Evolutionary conservation across 2,888 invertebrate species (phyloP).

Genomic region (Norana najaformis): DNA sequence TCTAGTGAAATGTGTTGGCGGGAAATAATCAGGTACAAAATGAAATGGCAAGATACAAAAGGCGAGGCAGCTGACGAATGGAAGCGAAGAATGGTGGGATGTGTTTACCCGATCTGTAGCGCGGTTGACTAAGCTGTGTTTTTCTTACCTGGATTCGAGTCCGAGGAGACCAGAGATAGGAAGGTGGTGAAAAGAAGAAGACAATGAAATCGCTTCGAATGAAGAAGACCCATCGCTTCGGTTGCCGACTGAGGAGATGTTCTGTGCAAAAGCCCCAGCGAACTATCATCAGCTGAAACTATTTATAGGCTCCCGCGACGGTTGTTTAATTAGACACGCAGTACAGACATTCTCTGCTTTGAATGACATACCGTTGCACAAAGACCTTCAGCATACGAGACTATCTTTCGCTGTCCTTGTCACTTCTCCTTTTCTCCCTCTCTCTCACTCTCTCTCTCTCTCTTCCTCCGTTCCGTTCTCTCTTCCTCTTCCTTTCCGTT

Average conservation of each 20-base stretch:
- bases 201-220: not conserved
- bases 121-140: not conserved
- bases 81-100: not conserved
- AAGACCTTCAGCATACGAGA: not conserved
- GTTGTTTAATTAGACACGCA: not conserved
- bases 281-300: not conserved
- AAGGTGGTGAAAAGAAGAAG: not conserved
- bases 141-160: not conserved
- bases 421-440: not conserved
- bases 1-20: no score
- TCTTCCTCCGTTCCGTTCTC: not conserved
- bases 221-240: not conserved
- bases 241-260: not conserved
- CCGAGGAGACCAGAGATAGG: not conserved
- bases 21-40: no score
- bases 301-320: not conserved
- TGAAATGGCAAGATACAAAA: not conserved
- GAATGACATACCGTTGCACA: not conserved
- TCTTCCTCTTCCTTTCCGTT: not conserved
- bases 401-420: not conserved
- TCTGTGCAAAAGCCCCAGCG: not conserved
- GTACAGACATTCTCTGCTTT: not conserved
- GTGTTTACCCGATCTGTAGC: no score
- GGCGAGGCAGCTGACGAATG: not conserved
- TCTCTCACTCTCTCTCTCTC: not conserved